These are phyloP conservation scores for Mycogona germanica DNA, from an alignment of 2,888 invertebrate species.

Conservation along the genomic window DNA sequence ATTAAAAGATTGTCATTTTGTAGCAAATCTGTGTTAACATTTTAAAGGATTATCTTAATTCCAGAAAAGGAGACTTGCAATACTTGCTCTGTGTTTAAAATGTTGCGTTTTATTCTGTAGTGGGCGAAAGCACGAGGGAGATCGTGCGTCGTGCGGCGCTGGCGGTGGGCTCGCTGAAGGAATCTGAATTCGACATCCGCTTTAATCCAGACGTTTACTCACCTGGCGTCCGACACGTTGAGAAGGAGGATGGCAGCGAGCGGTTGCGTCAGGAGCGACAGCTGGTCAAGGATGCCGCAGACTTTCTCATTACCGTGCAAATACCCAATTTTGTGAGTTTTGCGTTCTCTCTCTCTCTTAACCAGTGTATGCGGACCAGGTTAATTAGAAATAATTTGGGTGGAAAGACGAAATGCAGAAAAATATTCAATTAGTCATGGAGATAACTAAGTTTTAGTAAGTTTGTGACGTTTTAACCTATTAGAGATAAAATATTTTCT, in stretches of 20 bases:
- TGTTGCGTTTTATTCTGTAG: conserved; percentile 36
- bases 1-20: neutral
- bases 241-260: conserved; percentile 46
- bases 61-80: too few relatives aligned
- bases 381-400: too few relatives aligned
- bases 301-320: conserved; percentile 84
- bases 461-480: too few relatives aligned
- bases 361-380: too few relatives aligned
- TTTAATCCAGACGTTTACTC: conserved; percentile 99
- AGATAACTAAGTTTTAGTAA: too few relatives aligned
- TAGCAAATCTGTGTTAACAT: too few relatives aligned
- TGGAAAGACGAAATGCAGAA: too few relatives aligned
- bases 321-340: conserved; percentile 80
- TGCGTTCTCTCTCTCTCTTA: neutral
- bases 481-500: too few relatives aligned
- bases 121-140: conserved; percentile 75
- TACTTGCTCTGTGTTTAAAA: too few relatives aligned
- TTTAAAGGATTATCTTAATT: too few relatives aligned
- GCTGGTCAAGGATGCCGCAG: conserved; percentile 87
- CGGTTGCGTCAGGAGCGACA: conserved; percentile 69
- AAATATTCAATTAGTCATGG: too few relatives aligned
- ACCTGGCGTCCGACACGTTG: conserved; percentile 75
- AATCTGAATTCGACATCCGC: conserved; percentile 90
- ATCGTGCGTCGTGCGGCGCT: conserved; percentile 73
- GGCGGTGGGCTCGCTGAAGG: conserved; percentile 87